Evolutionary conservation across 2,888 invertebrate species (phyloP), one percentile per base, ranked within the genome.

Genomic region (Drosophila mayaguana): DNA sequence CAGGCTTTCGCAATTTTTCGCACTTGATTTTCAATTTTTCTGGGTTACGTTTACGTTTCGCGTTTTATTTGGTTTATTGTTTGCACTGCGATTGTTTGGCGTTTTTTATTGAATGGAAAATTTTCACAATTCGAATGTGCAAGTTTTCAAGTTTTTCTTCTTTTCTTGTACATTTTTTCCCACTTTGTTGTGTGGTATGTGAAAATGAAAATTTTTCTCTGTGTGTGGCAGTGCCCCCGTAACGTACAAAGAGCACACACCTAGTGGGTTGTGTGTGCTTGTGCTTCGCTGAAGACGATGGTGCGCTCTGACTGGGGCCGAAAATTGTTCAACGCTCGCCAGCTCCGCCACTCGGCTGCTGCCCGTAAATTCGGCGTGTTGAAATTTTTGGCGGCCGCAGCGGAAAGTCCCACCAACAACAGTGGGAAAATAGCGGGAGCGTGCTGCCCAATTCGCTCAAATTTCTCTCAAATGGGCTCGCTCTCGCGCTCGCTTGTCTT

Each of bases 231-330:
- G 80, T 74, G 83, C 77, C 76, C 80, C 83, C 88, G 82, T 73
- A 79, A 86, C 89, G 90, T 84, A 89, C 90, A 81, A 84, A 83
- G 88, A 88, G 89, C 90, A 90, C 90, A 88, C 90, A 89, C 88
- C 91, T 88, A 86, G 74, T 81, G 74, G 74, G 71, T 78, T 80
- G 82, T 90, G 80, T 83, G 83, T 83, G 80, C 78, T 71, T 80
- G 81, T 87, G 90, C 88, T 78, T 80, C 83, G 89, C 77, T 89
- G 82, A 78, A 86, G 83, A 87, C 87, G 88, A 86, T 86, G 89
- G 86, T 88, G 89, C 83, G 88, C 90, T 90, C 90, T 88, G 79
- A 74, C 78, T 73, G 70, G 65, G 63, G 48, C 71, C 77, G 70
- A 80, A 75, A 81, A 80, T 57, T 67, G 62, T 78, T 76, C 65